Conservation (phyloP, 2,797 vertebrate genomes). For the Epinephelus malabaricus region DNA sequence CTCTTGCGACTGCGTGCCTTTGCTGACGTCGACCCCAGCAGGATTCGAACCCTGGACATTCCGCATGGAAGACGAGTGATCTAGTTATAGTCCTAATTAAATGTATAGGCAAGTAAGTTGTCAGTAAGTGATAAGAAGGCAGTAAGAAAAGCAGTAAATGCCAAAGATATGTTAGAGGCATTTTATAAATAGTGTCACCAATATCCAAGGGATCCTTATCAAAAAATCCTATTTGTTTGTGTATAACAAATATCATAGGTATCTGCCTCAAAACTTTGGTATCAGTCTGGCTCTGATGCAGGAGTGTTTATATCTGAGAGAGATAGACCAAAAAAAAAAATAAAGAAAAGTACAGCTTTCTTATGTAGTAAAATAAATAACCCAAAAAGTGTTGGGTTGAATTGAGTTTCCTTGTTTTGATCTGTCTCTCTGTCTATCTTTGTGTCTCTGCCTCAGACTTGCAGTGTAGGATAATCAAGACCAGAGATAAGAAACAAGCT, state of each 20-base stretch:
- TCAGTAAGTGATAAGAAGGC: background rate
- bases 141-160: background rate
- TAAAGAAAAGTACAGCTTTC: background rate
- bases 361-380: background rate
- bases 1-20: no score
- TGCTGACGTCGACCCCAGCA: no score
- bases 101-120: background rate
- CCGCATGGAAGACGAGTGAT: no score
- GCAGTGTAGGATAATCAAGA: conserved; percentile 18
- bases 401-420: conserved; percentile 10
- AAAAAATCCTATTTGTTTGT: background rate
- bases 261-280: background rate
- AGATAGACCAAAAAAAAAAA: no score
- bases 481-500: conserved; percentile 35
- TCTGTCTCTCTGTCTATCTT: background rate
- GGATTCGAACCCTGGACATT: no score
- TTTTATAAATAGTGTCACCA: background rate
- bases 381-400: background rate
- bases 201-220: background rate
- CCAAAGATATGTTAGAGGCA: background rate
- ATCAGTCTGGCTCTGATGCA: background rate
- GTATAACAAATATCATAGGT: background rate
- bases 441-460: conserved; percentile 8
- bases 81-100: background rate
- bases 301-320: background rate